Conservation (phyloP, 2,888 invertebrate genomes). For the Conomelus anceps region DNA sequence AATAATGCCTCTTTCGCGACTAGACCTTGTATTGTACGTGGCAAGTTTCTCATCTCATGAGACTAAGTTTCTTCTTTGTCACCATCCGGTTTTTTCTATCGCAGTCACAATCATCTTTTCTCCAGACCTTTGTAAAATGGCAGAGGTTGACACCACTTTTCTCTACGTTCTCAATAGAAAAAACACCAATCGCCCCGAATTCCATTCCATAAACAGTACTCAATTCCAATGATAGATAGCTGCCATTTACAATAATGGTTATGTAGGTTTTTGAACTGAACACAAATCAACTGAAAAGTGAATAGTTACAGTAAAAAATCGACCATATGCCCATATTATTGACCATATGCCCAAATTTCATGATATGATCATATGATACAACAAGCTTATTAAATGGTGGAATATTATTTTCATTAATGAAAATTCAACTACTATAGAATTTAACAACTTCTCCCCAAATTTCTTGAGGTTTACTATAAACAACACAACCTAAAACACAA, state of each 20-base stretch:
- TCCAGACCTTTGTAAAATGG: background rate
- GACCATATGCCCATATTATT: too few relatives aligned
- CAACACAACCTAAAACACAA: too few relatives aligned
- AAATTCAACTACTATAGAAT: too few relatives aligned
- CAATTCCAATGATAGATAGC: background rate
- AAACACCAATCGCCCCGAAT: background rate
- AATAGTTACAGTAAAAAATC: too few relatives aligned
- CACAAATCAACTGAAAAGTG: background rate
- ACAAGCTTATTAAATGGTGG: too few relatives aligned
- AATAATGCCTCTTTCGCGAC: background rate
- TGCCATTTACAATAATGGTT: background rate
- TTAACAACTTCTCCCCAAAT: too few relatives aligned
- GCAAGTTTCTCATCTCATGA: background rate
- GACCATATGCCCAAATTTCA: too few relatives aligned
- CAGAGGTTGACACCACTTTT: background rate
- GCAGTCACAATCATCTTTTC: background rate
- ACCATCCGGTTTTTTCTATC: background rate
- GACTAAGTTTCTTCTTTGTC: background rate
- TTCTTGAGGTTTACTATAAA: too few relatives aligned
- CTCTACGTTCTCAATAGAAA: background rate
- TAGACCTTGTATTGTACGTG: background rate
- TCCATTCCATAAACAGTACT: background rate
- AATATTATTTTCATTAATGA: too few relatives aligned
- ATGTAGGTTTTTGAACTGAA: background rate
- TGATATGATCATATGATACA: too few relatives aligned